Evolutionary conservation across 2,888 invertebrate genomes (phyloP), one percentile per base, ranked within the genome.

Genomic region (Drosophila nigricruria): DNA sequence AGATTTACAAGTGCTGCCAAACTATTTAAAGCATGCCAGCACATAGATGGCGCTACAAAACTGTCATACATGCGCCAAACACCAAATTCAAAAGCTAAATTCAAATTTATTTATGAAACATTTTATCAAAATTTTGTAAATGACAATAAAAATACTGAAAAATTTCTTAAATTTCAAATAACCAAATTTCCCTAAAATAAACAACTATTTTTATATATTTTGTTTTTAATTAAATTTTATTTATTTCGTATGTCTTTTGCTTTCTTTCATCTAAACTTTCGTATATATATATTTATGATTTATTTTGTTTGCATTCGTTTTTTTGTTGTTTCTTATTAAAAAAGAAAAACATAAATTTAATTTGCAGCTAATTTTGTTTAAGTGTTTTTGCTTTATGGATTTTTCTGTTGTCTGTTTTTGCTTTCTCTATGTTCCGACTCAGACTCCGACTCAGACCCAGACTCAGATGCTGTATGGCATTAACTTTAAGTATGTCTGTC

Each of bases 241-340:
- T 65, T 74, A 50, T 42, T 18, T 59, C 20, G n/a, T 63, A 63
- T 67, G 12, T 67, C 34, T 47, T 64, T 47, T 58, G 63, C 58
- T 78, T 78, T 65, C 70, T 78, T 74, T 45, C 63, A 62, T 67
- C 70, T 70, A 73, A 73, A 79, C 59, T 79, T 78, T 45, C 54
- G 69, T 69, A 63, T 77, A 77, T 73, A 30, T 73, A 52, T 53
- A 18, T 69, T 47, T 70, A 47, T 47, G 27, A 45, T 67, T 50
- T 63, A 43, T 66, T 54, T 64, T 56, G 8, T 25, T 25, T n/a
- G 16, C 3, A 9, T 12, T 45, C 32, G 23, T 47, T 56, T 5
- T 30, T 66, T 25, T 45, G 12, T 34, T 50, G 8, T 23, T 70
- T 40, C 16, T 54, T 59, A 9, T 18, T 10, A n/a, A 42, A 12